Evolutionary conservation across 2,797 vertebrate species (phyloP).

Genomic region (Gymnoscopelus braueri): DNA sequence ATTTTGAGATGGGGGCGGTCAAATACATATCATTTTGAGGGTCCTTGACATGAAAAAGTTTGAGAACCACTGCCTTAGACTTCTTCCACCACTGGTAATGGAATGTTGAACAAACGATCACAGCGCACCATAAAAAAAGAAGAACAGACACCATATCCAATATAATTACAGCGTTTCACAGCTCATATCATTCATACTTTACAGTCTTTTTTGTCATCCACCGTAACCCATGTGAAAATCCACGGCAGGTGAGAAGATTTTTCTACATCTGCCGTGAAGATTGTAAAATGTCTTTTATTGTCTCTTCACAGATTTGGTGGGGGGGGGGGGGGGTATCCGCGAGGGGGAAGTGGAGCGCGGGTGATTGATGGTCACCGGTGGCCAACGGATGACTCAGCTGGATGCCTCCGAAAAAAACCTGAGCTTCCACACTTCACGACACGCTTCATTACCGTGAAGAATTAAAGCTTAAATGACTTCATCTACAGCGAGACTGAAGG

Average conservation of each 20-base stretch:
- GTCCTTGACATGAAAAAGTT: too few relatives aligned
- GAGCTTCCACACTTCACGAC: conserved; percentile 57
- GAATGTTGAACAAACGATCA: too few relatives aligned
- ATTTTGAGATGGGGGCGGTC: too few relatives aligned
- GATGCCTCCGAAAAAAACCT: conserved; percentile 49
- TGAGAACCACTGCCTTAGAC: too few relatives aligned
- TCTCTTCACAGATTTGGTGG: background rate
- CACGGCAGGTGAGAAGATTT: background rate
- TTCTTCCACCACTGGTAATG: too few relatives aligned
- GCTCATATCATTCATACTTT: conserved; percentile 13
- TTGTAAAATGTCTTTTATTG: conserved; percentile 13
- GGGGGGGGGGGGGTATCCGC: background rate
- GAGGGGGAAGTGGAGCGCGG: conserved; percentile 17
- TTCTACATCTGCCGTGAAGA: background rate
- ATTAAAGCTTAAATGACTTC: conserved; percentile 63
- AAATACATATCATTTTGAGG: too few relatives aligned
- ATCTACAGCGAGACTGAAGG: conserved; percentile 30
- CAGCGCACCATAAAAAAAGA: too few relatives aligned
- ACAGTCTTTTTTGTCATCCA: conserved; percentile 11
- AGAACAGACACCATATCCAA: too few relatives aligned
- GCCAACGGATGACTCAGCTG: conserved; percentile 40
- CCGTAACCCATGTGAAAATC: background rate
- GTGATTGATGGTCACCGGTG: conserved; percentile 48
- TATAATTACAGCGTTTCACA: too few relatives aligned
- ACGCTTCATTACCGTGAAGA: conserved; percentile 59